Conservation (phyloP, 2,797 vertebrate genomes). For the Phrynocephalus forsythii region DNA sequence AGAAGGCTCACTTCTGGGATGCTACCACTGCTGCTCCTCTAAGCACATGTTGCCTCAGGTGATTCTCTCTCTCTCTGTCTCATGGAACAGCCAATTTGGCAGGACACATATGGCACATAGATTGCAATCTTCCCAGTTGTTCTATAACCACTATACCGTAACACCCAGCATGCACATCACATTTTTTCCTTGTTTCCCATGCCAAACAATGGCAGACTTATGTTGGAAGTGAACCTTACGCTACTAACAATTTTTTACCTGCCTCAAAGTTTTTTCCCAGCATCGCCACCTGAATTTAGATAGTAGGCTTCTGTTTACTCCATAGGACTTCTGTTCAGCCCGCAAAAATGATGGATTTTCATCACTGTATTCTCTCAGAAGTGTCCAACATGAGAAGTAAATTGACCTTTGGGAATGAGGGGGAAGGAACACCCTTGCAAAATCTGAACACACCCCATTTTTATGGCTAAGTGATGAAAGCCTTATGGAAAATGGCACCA, state of each 20-base stretch:
- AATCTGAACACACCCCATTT: neutral
- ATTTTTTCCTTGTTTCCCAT: too few species aligned
- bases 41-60: too few species aligned
- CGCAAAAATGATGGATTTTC: slow-evolving; percentile 39
- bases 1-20: too few species aligned
- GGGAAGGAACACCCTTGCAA: neutral
- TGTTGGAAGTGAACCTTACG: too few species aligned
- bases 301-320: neutral
- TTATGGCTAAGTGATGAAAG: slow-evolving; percentile 37
- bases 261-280: slow-evolving; percentile 29
- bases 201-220: neutral
- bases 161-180: too few species aligned
- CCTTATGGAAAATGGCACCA: slow-evolving; percentile 26
- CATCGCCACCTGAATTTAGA: slow-evolving; percentile 50
- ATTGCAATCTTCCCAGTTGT: too few species aligned
- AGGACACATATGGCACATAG: neutral
- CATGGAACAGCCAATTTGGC: neutral
- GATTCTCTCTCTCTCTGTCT: neutral
- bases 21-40: too few species aligned
- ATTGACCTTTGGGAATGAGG: slow-evolving; percentile 32
- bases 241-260: neutral
- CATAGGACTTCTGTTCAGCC: slow-evolving; percentile 4
- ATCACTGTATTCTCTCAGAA: slow-evolving; percentile 9
- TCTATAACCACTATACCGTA: too few species aligned
- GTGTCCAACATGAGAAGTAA: slow-evolving; percentile 38